Evolutionary conservation across 2,888 invertebrate genomes (phyloP), one percentile per base, ranked within the genome.

Genomic region (Drosophila atripex): DNA sequence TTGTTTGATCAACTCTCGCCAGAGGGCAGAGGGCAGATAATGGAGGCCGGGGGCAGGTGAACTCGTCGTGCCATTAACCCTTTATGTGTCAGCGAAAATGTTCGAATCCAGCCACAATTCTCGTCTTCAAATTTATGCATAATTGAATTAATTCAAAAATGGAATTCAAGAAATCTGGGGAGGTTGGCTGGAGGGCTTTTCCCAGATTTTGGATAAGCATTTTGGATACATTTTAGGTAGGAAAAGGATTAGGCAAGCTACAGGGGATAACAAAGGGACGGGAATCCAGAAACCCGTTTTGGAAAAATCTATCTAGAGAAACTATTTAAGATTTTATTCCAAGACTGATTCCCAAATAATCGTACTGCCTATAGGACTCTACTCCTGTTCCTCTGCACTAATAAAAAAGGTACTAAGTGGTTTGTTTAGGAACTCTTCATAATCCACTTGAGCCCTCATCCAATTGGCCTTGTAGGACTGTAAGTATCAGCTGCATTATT

Each of bases 141-240:
- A 85, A 85, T 84, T 84, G 72, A 80, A 84, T 84, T 77, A 73
- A 78, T 80, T 84, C 73, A 50, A 46, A 72, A 70, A 71, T 76
- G 73, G 46, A 51, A 65, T 65, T 65, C 64, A 16, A 8, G 39
- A 9, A 16, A 41, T 41, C 39, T 41, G 39, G 8, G 39, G 11
- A 18, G 18, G 39, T n/a, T 39, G 45, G 55, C n/a, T 28, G 49
- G 18, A 46, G 11, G 35, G 21, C 41, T 23, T 46, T 52, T 12
- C 35, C 6, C 9, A 14, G 32, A 54, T 65, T 63, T 43, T 1
- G 53, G 54, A 41, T 41, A 16, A 41, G 18, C 39, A 41, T 41
- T 14, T 23, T 23, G 21, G 21, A 38, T 14, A 14, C 7, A 7
- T 38, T 14, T 4, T 12, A 25, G 32, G 16, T 12, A 12, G 4